Conservation (phyloP, 2,113 vertebrate genomes). For the Paratilapia polleni region DNA sequence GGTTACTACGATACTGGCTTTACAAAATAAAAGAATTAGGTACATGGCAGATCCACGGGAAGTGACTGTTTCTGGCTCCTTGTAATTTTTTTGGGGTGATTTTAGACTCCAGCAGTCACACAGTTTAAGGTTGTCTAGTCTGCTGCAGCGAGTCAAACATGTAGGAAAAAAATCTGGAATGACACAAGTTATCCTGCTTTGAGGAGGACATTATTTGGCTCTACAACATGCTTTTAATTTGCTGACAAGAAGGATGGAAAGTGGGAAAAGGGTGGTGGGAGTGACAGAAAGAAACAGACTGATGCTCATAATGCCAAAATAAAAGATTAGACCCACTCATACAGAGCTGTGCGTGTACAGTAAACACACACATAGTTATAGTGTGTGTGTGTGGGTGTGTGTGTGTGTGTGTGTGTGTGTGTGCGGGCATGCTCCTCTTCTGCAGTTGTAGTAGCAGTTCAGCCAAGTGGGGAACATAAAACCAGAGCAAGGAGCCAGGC, state of each 20-base stretch:
- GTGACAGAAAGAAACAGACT: conserved; percentile 31
- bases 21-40: neutral
- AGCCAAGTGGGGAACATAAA: conserved; percentile 89
- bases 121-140: neutral
- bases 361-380: conserved; percentile 18
- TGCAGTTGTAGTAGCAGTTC: conserved; percentile 82
- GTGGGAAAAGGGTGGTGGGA: conserved; percentile 25
- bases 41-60: neutral
- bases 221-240: neutral
- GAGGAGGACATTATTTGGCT: neutral
- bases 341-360: neutral
- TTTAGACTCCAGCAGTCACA: neutral
- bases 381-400: conserved; percentile 10
- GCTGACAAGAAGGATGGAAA: neutral
- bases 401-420: conserved; percentile 30
- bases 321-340: conserved; percentile 43
- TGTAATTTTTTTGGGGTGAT: too few relatives aligned
- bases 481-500: conserved; percentile 82
- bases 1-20: neutral
- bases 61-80: neutral
- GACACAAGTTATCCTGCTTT: conserved; percentile 21
- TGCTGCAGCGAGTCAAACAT: neutral
- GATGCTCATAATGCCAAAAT: conserved; percentile 43
- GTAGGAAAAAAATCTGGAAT: neutral
- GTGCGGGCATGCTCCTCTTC: conserved; percentile 49